Conservation (phyloP, 2,797 vertebrate genomes). For the Arrhamphus sclerolepis region DNA sequence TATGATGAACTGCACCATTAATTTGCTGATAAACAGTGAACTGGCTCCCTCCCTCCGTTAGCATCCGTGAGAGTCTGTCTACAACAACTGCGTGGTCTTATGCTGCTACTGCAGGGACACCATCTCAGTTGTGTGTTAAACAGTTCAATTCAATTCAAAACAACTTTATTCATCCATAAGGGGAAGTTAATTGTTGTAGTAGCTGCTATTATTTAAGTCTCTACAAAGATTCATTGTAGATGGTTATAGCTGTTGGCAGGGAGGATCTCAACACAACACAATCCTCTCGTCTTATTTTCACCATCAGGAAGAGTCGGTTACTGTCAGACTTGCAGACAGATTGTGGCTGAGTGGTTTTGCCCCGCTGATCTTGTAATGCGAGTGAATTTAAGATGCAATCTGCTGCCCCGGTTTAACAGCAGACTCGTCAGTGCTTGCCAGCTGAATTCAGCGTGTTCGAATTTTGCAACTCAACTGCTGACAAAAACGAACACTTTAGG, state of each 20-base stretch:
- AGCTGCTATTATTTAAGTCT: no score
- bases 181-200: no score
- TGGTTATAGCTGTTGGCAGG: no score
- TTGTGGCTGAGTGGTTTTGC: conserved; percentile 60
- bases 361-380: conserved; percentile 63
- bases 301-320: conserved; percentile 71
- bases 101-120: conserved; percentile 9
- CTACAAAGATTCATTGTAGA: no score
- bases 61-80: conserved; percentile 35
- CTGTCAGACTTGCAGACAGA: conserved; percentile 64
- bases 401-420: conserved; percentile 55
- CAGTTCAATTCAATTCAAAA: no score
- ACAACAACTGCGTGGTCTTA: conserved; percentile 32
- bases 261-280: conserved; percentile 1
- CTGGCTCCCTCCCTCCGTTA: conserved; percentile 18
- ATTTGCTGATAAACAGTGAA: conserved; percentile 57
- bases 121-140: conserved; percentile 21
- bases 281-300: conserved; percentile 53
- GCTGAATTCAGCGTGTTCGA: conserved; percentile 52
- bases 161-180: no score
- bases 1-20: conserved; percentile 56
- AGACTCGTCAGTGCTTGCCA: conserved; percentile 47
- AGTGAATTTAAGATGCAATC: conserved; percentile 66
- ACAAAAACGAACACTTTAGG: conserved; percentile 33
- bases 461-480: conserved; percentile 47